A percentile compares a stretch with the other conserved stretches of the same genome.
Evolutionary conservation across 2,797 vertebrate species (phyloP).

Genomic region (Myotis pilosus): DNA sequence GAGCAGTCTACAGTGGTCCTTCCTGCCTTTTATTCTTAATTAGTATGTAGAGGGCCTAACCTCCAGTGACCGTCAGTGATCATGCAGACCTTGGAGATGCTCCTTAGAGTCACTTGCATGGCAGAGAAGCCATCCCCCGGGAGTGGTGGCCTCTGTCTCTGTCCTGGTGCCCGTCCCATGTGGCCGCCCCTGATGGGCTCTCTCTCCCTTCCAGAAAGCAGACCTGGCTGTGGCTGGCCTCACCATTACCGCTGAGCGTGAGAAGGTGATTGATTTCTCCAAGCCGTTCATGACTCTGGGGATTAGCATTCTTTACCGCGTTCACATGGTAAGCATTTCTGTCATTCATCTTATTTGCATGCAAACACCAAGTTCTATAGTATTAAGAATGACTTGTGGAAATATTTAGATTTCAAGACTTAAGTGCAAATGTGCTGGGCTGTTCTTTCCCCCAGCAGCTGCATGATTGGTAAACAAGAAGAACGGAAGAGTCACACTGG

Average conservation of each 20-base stretch:
- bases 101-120: background rate
- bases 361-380: slow-evolving; percentile 66
- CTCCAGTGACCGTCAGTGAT: background rate
- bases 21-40: background rate
- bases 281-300: slow-evolving; percentile 99
- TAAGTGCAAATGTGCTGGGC: slow-evolving; percentile 70
- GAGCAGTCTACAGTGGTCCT: background rate
- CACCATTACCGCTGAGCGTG: slow-evolving; percentile 97
- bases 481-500: slow-evolving; percentile 34
- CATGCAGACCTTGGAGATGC: background rate
- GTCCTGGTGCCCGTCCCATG: fast-evolving
- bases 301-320: slow-evolving; percentile 98
- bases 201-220: slow-evolving; percentile 91
- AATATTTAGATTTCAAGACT: slow-evolving; percentile 81
- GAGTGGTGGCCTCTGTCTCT: background rate
- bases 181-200: slow-evolving; percentile 23
- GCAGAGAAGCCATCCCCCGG: background rate
- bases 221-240: slow-evolving; percentile 96
- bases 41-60: background rate
- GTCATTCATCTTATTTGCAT: slow-evolving; percentile 78
- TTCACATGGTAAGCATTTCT: slow-evolving; percentile 92
- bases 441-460: slow-evolving; percentile 65
- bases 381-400: slow-evolving; percentile 75
- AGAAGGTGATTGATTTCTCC: slow-evolving; percentile 99
- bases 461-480: slow-evolving; percentile 44